Percentiles rank a stretch among this genome's conserved stretches.
Conservation (phyloP, 2,888 invertebrate genomes). For the Mesorhabditis spiculigera region DNA sequence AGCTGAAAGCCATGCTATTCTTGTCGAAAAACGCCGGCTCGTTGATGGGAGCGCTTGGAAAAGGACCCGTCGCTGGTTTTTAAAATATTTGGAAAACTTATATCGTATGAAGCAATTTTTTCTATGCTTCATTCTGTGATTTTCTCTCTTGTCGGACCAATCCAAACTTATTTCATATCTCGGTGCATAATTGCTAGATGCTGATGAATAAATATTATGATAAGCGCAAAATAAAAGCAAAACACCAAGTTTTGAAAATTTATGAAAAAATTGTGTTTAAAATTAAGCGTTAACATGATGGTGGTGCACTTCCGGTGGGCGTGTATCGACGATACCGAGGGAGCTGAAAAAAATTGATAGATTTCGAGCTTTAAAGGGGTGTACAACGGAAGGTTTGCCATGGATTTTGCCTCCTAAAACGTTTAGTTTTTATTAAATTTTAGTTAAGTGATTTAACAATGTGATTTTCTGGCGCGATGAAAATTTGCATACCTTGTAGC, state of each 20-base stretch:
- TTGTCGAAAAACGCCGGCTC: slow-evolving; percentile 14
- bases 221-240: no score
- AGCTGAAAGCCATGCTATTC: slow-evolving; percentile 18
- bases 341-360: neutral
- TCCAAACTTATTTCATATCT: neutral
- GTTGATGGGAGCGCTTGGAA: slow-evolving; percentile 11
- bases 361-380: no score
- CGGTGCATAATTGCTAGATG: no score
- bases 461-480: no score
- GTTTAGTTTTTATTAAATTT: no score
- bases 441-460: no score
- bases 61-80: slow-evolving; percentile 14
- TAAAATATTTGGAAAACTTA: neutral
- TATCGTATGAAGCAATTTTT: neutral
- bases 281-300: no score
- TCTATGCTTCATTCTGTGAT: neutral
- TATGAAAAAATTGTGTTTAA: no score
- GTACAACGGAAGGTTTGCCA: neutral
- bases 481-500: neutral
- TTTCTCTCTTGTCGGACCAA: neutral
- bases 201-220: no score
- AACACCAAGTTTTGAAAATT: no score
- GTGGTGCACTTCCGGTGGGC: neutral
- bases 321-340: neutral
- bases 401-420: no score